A percentile compares a stretch with the other conserved stretches of the same genome.
These are phyloP conservation scores for Amblyraja radiata DNA, from an alignment of 2,797 vertebrate species.

Conservation along the genomic window DNA sequence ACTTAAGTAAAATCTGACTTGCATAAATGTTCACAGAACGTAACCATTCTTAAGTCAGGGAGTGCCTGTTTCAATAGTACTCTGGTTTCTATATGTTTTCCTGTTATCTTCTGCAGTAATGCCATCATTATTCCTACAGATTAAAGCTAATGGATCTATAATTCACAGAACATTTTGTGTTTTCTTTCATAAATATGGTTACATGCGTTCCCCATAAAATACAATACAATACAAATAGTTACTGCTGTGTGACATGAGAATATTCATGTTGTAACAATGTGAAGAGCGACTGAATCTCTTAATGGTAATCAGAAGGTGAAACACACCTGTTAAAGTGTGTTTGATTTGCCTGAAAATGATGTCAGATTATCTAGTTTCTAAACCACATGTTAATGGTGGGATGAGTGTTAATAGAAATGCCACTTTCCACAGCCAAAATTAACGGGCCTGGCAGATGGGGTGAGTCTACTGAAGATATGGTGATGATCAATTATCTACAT, in stretches of 20 bases:
- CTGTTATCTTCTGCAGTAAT: background rate
- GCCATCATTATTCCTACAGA: background rate
- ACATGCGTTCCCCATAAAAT: background rate
- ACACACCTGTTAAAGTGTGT: background rate
- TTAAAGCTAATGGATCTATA: background rate
- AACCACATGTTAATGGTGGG: background rate
- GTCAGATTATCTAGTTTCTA: background rate
- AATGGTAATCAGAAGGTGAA: background rate
- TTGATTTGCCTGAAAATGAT: background rate
- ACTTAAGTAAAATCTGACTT: no score
- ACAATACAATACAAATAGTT: no score
- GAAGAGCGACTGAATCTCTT: background rate
- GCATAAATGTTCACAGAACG: no score
- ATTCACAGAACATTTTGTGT: background rate
- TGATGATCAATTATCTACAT: conserved; percentile 18
- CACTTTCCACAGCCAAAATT: background rate
- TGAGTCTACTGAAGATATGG: background rate
- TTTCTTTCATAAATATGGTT: background rate
- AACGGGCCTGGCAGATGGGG: background rate
- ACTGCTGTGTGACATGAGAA: background rate
- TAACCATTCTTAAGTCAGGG: no score
- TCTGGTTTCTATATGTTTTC: background rate
- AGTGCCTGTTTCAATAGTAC: background rate
- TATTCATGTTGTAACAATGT: no score
- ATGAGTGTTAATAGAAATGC: background rate